Conservation (phyloP, 2,888 invertebrate species). For the Drosophila anomelani region DNA sequence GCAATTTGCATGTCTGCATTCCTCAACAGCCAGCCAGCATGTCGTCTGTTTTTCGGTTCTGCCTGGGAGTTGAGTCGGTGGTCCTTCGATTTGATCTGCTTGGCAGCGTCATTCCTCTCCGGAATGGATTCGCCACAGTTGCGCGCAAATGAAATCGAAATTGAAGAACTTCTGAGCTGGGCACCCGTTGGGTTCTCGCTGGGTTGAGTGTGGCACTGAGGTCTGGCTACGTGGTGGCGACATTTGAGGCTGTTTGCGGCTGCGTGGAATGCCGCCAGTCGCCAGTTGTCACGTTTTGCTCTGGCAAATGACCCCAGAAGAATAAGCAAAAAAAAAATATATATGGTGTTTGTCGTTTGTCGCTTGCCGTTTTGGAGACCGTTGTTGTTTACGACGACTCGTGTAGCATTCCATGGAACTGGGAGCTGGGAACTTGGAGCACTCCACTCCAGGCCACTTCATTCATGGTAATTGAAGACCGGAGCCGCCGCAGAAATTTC, state of each 20-base stretch:
- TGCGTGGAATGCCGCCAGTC: slow-evolving; percentile 60
- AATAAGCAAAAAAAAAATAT: slow-evolving; percentile 7
- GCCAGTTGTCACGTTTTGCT: slow-evolving; percentile 71
- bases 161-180: slow-evolving; percentile 35
- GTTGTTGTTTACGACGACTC: slow-evolving; percentile 57
- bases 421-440: slow-evolving; percentile 46
- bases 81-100: slow-evolving; percentile 67
- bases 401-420: slow-evolving; percentile 68
- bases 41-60: slow-evolving; percentile 58
- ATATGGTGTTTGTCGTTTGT: slow-evolving; percentile 9
- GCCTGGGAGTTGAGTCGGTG: slow-evolving; percentile 31
- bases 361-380: slow-evolving; percentile 3
- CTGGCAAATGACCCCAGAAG: slow-evolving; percentile 69
- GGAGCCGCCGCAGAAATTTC: slow-evolving; percentile 32
- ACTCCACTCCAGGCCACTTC: slow-evolving; percentile 53
- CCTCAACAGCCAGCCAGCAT: slow-evolving; percentile 66
- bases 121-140: slow-evolving; percentile 73
- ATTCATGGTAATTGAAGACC: slow-evolving; percentile 66
- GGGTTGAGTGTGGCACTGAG: slow-evolving; percentile 26
- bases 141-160: slow-evolving; percentile 78
- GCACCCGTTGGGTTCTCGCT: slow-evolving; percentile 15
- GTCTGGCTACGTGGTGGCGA: slow-evolving; percentile 22
- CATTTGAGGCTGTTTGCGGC: slow-evolving; percentile 30
- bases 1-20: slow-evolving; percentile 68
- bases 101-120: slow-evolving; percentile 33